Conservation (phyloP, 2,888 invertebrate species). For the Mellilla xanthometata region DNA sequence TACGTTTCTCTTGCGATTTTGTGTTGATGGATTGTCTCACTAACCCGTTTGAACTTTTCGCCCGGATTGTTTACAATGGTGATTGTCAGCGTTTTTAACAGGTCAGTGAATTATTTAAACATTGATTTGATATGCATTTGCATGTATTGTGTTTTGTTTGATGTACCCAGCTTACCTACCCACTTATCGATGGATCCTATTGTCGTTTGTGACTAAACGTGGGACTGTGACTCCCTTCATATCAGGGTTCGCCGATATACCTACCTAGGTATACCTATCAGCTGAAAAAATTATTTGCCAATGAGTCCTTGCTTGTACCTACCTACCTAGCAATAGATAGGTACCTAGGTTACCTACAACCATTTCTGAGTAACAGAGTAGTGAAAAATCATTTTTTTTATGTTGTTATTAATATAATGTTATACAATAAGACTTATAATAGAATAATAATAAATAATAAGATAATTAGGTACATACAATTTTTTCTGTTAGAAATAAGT, state of each 20-base stretch:
- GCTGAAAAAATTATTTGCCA: too few relatives aligned
- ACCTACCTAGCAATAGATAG: too few relatives aligned
- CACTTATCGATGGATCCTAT: too few relatives aligned
- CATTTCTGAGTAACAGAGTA: too few relatives aligned
- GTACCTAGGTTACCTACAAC: too few relatives aligned
- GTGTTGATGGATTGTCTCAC: constrained; percentile 53
- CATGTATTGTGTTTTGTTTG: constrained; percentile 19
- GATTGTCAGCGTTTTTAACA: constrained; percentile 79
- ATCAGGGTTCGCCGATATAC: background rate
- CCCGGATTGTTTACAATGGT: constrained; percentile 78
- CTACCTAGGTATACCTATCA: too few relatives aligned
- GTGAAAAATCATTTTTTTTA: too few relatives aligned
- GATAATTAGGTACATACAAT: constrained; percentile 3
- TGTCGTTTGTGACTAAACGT: constrained; percentile 8
- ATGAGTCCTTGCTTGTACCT: too few relatives aligned
- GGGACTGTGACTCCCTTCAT: too few relatives aligned
- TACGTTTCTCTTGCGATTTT: constrained; percentile 46
- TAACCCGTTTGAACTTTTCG: constrained; percentile 42
- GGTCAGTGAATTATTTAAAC: constrained; percentile 53
- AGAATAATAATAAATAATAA: background rate
- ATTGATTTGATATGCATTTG: constrained; percentile 29
- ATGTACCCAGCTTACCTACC: too few relatives aligned
- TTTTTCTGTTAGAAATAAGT: too few relatives aligned
- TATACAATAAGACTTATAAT: background rate
- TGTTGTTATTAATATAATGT: too few relatives aligned